These are phyloP conservation scores for Marcusenius ussheri DNA, from an alignment of 2,113 vertebrate species.

Conservation along the genomic window DNA sequence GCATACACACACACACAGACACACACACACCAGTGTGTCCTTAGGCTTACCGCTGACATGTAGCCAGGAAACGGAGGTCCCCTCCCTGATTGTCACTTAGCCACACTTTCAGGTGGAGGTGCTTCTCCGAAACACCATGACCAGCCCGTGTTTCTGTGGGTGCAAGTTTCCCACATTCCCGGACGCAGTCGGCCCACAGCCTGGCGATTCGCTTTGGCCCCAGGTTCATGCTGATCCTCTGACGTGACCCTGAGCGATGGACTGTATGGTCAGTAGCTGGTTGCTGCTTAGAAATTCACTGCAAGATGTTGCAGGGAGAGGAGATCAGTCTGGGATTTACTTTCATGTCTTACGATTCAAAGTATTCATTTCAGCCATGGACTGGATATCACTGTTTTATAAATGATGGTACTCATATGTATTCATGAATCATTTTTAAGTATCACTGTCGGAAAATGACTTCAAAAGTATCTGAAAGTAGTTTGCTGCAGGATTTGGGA, in stretches of 20 bases:
- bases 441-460: neutral
- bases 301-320: neutral
- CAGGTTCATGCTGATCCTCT: neutral
- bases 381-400: neutral
- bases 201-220: neutral
- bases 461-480: neutral
- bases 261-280: neutral
- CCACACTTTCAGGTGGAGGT: neutral
- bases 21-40: neutral
- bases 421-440: neutral
- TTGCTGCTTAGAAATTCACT: neutral
- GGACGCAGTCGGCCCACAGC: neutral
- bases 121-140: neutral
- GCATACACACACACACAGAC: neutral
- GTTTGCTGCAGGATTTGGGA: neutral
- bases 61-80: neutral
- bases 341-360: neutral
- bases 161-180: neutral
- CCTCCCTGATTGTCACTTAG: neutral
- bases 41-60: neutral
- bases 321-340: neutral
- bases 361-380: neutral
- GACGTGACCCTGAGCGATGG: neutral
- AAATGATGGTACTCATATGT: conserved; percentile 2
- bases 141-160: neutral